Evolutionary conservation across 2,113 vertebrate genomes (phyloP), one percentile per base, ranked within the genome.

Genomic region (Orientallactaga bullata): DNA sequence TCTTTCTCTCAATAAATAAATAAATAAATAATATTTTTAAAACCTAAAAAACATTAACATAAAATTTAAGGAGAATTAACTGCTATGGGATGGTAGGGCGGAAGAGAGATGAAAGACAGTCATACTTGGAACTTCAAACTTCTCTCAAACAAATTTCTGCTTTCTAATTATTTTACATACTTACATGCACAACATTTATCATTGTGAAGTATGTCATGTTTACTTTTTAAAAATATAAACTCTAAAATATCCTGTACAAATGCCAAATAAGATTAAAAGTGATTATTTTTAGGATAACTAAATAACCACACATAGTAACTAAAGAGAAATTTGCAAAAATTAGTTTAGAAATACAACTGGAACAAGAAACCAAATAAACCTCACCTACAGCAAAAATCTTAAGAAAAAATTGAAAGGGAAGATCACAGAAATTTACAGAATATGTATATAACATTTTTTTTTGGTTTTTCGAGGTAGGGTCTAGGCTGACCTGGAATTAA

Each of bases 281-380:
- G 37, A 82, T 5, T 42, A 21, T 30, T 65, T 39, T 63, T 63
- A 18, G 35, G 39, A 63, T 63, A 79, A 71, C 16, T 69, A 88
- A 93, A n/a, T 30, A 65, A 26, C 73, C 71, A 65, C 20, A 69
- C 9, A 1, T 0, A 63, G 24, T 21, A 55, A 80, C 13, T 58
- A 88, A 91, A 73, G 11, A 30, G 58, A 82, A 77, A 68, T 82
- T 63, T 42, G 18, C 8, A 24, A 89, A 77, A 32, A 89, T 85
- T 55, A 84, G 51, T 26, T 35, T 65, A 85, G 13, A 95, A 93
- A 69, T 69, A 37, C 24, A 94, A 37, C 12, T 89, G 76, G 39
- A 90, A 58, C 20, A 81, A 24, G 20, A 95, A 89, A 73, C 24
- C 24, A 92, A 84, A 94, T 61, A 42, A 84, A 42, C 8, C 18